Evolutionary conservation across 2,113 vertebrate genomes (phyloP), one percentile per base, ranked within the genome.

Genomic region (Astatotilapia flaviijosephi): DNA sequence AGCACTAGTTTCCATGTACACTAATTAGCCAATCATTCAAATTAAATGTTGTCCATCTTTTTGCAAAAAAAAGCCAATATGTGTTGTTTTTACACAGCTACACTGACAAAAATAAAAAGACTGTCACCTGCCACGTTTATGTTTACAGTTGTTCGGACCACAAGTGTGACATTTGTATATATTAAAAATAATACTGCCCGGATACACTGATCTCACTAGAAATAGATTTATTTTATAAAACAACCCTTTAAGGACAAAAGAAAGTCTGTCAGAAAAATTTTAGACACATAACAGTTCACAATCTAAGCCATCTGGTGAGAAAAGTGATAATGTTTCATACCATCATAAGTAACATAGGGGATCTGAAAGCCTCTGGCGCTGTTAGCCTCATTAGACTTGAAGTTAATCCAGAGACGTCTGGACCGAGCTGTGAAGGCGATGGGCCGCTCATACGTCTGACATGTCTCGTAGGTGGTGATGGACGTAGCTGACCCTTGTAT

Each of bases 391-490:
- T 98, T 99, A 73, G 98, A 98, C 95, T 99, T 99, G 93, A 99
- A 99, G 94, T 98, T 98, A 91, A 99, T 98, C 98, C 98, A 99
- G 80, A 99, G 98, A 9, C 99, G 98, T 5, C 98, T 96, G 17
- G 98, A 99, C 65, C 98, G 98, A 47, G 98, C 98, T 0, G 98
- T 99, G 96, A 99, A 99, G 88, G 98, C 98, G 0, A 99, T 99
- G 47, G 98, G 98, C 13, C 98, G 96, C 94, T 99, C 98, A 0
- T 99, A 99, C 1, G 98, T 99, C 97, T 99, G 98, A 90, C 98
- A 99, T 0, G 98, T 99, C 96, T 99, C 98, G 0, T 99, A 99
- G 35, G 98, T 99, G 92, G 98, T 99, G 93, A 99, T 99, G 88
- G 98, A 99, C 14, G 98, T 98, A 0, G 98, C 98, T 7, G 98